A percentile compares a stretch with the other conserved stretches of the same genome.
These are phyloP conservation scores for Tenodera sinensis DNA, from an alignment of 2,888 invertebrate genomes.

Conservation along the genomic window DNA sequence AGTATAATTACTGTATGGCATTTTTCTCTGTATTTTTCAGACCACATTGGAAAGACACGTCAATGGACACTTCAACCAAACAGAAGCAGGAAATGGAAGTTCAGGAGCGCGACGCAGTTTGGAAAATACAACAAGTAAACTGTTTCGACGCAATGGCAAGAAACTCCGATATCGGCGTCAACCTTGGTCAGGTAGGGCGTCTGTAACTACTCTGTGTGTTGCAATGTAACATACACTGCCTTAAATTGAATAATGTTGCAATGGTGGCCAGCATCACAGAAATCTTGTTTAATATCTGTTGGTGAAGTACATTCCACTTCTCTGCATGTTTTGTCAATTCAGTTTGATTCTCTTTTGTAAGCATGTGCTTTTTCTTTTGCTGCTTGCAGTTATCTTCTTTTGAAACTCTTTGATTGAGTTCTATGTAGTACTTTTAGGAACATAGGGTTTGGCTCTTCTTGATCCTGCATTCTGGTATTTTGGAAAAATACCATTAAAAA, in stretches of 20 bases:
- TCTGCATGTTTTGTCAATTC: background rate
- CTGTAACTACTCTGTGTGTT: background rate
- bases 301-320: background rate
- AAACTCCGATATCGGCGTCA: constrained; percentile 81
- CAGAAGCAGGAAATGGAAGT: constrained; percentile 57
- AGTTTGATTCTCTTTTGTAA: background rate
- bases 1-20: no score
- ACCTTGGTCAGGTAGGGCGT: constrained; percentile 77
- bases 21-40: constrained; percentile 49
- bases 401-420: background rate
- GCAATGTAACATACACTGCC: background rate
- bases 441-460: background rate
- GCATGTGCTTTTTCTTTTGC: background rate
- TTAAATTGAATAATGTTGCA: background rate
- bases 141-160: constrained; percentile 82
- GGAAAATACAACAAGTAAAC: constrained; percentile 69
- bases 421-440: background rate
- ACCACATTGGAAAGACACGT: constrained; percentile 86
- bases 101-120: constrained; percentile 64
- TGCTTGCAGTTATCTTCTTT: background rate
- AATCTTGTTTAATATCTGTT: background rate
- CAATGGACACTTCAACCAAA: constrained; percentile 79
- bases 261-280: background rate
- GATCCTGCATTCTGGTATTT: background rate
- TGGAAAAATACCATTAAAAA: background rate